These are phyloP conservation scores for Cephalotes varians DNA, from an alignment of 2,888 invertebrate species.

Conservation along the genomic window DNA sequence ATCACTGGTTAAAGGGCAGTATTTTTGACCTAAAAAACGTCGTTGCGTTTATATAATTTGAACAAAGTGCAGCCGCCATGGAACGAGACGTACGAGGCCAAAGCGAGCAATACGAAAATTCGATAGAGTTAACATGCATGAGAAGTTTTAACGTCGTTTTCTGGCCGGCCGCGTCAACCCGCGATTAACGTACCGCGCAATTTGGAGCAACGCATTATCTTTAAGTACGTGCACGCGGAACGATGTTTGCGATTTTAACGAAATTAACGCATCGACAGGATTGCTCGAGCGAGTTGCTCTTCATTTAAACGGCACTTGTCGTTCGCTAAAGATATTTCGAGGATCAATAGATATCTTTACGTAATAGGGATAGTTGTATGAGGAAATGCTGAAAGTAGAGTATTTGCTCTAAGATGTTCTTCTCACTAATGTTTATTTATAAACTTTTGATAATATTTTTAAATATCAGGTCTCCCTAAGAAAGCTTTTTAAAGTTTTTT, in stretches of 20 bases:
- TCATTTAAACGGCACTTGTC: conserved; percentile 40
- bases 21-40: conserved; percentile 4
- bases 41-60: conserved; percentile 27
- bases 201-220: conserved; percentile 65
- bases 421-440: neutral
- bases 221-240: conserved; percentile 23
- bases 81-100: conserved; percentile 32
- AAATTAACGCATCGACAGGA: conserved; percentile 36
- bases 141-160: conserved; percentile 75
- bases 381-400: neutral
- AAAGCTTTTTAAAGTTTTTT: too few species aligned
- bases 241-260: conserved; percentile 39
- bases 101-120: conserved; percentile 65
- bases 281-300: conserved; percentile 1
- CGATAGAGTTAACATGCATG: conserved; percentile 73
- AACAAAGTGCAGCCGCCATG: conserved; percentile 14
- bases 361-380: neutral
- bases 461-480: too few species aligned
- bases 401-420: neutral
- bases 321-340: conserved; percentile 11
- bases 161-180: conserved; percentile 69
- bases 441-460: neutral
- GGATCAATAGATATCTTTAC: neutral
- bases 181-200: conserved; percentile 72
- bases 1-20: neutral